These are phyloP conservation scores for Epirrhoe tristata DNA, from an alignment of 2,888 invertebrate genomes.

Conservation along the genomic window DNA sequence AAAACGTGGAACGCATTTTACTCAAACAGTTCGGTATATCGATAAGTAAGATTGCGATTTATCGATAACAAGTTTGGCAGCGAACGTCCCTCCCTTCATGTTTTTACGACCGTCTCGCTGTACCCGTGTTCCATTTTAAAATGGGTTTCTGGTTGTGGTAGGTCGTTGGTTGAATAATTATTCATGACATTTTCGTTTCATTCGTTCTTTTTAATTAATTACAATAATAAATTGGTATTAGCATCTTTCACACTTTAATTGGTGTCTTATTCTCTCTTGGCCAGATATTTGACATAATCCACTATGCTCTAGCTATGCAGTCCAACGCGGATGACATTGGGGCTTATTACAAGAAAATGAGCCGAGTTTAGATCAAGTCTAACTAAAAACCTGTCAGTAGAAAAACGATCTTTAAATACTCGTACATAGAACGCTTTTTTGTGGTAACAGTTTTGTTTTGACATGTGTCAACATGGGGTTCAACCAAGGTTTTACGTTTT, in stretches of 20 bases:
- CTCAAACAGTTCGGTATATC: not conserved
- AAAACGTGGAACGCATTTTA: not conserved
- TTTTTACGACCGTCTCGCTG: conserved; percentile 77
- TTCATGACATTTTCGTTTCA: conserved; percentile 23
- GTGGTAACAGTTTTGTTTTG: no score
- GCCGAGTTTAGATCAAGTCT: no score
- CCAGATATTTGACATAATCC: no score
- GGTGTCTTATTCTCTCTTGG: not conserved
- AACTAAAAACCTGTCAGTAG: no score
- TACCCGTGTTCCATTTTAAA: conserved; percentile 78
- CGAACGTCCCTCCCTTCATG: conserved; percentile 66
- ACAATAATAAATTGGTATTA: not conserved
- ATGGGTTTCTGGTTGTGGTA: conserved; percentile 77
- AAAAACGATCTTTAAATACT: no score
- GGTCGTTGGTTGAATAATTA: conserved; percentile 68
- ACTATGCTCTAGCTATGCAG: no score
- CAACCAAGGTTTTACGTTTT: no score
- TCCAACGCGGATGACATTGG: no score
- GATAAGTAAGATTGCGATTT: conserved; percentile 8
- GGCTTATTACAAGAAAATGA: no score
- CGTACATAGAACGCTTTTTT: no score
- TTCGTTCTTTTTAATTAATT: not conserved
- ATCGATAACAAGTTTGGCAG: conserved; percentile 33
- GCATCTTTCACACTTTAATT: not conserved
- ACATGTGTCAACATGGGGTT: no score